Conservation (phyloP, 1,140 invertebrate species). For the Bursaphelenchus mucronatus region DNA sequence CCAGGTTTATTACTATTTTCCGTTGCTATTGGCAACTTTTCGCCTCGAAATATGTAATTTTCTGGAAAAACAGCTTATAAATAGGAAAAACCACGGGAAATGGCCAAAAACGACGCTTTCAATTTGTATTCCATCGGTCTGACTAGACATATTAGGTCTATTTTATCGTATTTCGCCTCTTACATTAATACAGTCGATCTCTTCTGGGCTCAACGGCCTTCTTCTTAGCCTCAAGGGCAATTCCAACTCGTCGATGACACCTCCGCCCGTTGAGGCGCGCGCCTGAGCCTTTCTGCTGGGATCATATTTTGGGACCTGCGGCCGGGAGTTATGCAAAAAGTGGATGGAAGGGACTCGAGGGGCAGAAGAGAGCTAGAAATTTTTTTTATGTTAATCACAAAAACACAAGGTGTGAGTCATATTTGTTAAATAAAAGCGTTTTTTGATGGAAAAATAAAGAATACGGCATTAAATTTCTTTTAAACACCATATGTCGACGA, state of each 20-base stretch:
- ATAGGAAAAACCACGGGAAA: constrained; percentile 13
- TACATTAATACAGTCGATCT: constrained; percentile 55
- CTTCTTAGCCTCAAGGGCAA: constrained; percentile 47
- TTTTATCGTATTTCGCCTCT: background rate
- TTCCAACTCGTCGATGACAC: constrained; percentile 35
- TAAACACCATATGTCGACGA: too few species aligned
- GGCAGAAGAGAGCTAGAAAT: constrained; percentile 26
- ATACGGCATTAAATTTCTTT: too few species aligned
- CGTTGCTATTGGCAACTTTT: constrained; percentile 9
- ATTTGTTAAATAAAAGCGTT: too few species aligned
- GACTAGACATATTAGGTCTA: background rate
- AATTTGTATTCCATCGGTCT: background rate
- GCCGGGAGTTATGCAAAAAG: constrained; percentile 3
- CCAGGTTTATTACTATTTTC: background rate
- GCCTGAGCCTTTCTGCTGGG: constrained; percentile 14
- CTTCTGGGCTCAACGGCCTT: constrained; percentile 46
- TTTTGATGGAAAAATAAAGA: too few species aligned
- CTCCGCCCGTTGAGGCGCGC: background rate
- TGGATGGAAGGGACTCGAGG: constrained; percentile 11
- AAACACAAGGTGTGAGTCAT: too few species aligned
- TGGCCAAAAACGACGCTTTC: background rate
- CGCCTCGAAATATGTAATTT: background rate
- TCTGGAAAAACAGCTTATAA: background rate
- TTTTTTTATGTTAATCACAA: too few species aligned
- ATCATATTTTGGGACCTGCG: constrained; percentile 34